Evolutionary conservation across 2,888 invertebrate genomes (phyloP), one percentile per base, ranked within the genome.

Genomic region (Apamea epomidion): DNA sequence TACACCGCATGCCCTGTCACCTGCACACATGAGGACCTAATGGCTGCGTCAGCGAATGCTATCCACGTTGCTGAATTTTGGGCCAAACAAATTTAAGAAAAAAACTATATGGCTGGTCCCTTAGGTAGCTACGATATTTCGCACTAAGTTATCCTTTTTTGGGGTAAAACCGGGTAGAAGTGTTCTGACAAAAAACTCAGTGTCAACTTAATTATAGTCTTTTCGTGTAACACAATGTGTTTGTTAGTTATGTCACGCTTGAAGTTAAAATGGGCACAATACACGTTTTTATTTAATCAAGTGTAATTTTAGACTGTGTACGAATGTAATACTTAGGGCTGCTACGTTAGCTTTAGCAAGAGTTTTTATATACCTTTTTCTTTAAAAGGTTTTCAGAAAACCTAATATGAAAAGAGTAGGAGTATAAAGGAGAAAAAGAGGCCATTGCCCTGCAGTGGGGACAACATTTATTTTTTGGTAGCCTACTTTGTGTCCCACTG

Each of bases 201-300:
- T 7, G n/a, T 42, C 21, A 21, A 64, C 25, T 42, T 21, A 18
- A 21, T 29, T 37, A 10, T 62, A 45, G 18, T 48, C 0, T 58
- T 45, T 74, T 58, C 32, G 16, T 32, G 21, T 58, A 25, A 51
- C 12, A 71, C 45, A 74, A 64, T 62, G 54, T 62, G 58, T 70
- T 71, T 65, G 74, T 72, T 72, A 83, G 78, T 78, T 83, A 86
- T 82, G 79, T 86, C 80, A 87, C 69, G 73, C 54, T 58, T 74
- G 29, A 7, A 79, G 65, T 76, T 78, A 65, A 85, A 85, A 83
- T 78, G 74, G 64, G 65, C 78, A 78, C 81, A 84, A 78, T 81
- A 71, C 76, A 74, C 73, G 76, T 74, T 89, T 89, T 89, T 85
- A 88, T 89, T 82, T 80, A 85, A 84, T 89, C 90, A 91, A 87